Percentiles rank a stretch among this genome's conserved stretches.
Conservation (phyloP, 2,888 invertebrate species). For the Scaptomyza caliginosa region DNA sequence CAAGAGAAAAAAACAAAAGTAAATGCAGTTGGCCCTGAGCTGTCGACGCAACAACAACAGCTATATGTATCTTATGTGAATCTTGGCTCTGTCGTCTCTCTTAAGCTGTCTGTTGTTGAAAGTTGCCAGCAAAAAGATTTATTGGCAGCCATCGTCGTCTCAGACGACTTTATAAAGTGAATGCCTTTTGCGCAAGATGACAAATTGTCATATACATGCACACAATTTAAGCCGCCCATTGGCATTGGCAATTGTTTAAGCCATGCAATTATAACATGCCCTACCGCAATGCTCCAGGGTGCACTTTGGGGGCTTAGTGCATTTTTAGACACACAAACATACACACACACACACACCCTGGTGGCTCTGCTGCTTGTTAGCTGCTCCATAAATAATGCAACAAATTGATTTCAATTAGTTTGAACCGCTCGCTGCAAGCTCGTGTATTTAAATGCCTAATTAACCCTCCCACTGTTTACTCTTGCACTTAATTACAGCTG, state of each 20-base stretch:
- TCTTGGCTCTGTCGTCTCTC: slow-evolving; percentile 44
- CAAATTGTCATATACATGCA: slow-evolving; percentile 50
- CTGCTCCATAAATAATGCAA: slow-evolving; percentile 37
- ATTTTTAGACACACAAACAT: slow-evolving; percentile 16
- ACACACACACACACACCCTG: neutral
- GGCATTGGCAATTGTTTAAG: slow-evolving; percentile 38
- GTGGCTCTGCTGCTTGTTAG: neutral
- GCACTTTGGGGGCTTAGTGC: slow-evolving; percentile 15
- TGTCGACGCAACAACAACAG: slow-evolving; percentile 55
- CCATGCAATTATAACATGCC: slow-evolving; percentile 29
- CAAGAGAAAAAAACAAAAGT: slow-evolving; percentile 59
- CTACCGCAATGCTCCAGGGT: slow-evolving; percentile 18
- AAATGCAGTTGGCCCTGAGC: slow-evolving; percentile 78
- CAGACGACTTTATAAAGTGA: slow-evolving; percentile 70
- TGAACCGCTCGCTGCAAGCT: slow-evolving; percentile 1
- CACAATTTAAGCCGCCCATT: slow-evolving; percentile 28
- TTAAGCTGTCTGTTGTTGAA: slow-evolving; percentile 55
- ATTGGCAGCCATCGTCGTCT: slow-evolving; percentile 67
- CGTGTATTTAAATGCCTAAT: slow-evolving; percentile 24
- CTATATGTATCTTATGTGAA: slow-evolving; percentile 31
- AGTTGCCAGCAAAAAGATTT: slow-evolving; percentile 69
- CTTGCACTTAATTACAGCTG: slow-evolving; percentile 85
- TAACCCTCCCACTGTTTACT: slow-evolving; percentile 13
- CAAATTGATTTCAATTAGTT: slow-evolving; percentile 48
- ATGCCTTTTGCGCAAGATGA: slow-evolving; percentile 65